phyloP scores from a whole-genome alignment of 1,140 invertebrate species.

The Drosophila nikananu region DNA sequence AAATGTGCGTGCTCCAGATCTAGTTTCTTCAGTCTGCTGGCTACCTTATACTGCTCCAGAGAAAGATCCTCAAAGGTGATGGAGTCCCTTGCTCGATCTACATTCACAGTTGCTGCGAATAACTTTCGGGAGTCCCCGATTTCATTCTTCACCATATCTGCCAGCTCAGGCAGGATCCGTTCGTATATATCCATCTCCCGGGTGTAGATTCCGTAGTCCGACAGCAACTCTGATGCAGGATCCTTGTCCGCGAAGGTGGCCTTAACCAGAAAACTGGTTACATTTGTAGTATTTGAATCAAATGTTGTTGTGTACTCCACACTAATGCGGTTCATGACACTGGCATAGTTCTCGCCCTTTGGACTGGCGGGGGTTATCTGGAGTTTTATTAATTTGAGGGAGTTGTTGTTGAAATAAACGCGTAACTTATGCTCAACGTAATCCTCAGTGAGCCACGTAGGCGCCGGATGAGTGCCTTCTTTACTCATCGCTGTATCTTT shows the following conservation, averaged over 20 bases:
- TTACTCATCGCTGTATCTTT: conserved; percentile 26
- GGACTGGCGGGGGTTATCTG: conserved; percentile 52
- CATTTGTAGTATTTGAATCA: conserved; percentile 7
- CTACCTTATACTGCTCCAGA: conserved; percentile 86
- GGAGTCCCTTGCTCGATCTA: conserved; percentile 56
- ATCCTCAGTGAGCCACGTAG: conserved; percentile 61
- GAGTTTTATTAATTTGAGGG: conserved; percentile 45
- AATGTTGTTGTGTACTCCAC: conserved; percentile 26
- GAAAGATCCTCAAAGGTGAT: conserved; percentile 84
- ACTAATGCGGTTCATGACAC: conserved; percentile 67
- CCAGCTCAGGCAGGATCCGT: conserved; percentile 59
- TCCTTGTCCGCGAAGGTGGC: conserved; percentile 60
- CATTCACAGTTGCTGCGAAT: conserved; percentile 66
- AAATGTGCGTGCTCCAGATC: conserved; percentile 85
- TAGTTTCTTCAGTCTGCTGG: conserved; percentile 86
- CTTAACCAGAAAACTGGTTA: conserved; percentile 59
- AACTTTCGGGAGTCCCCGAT: conserved; percentile 60
- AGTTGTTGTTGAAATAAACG: conserved; percentile 47
- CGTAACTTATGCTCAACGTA: conserved; percentile 63
- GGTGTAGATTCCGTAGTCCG: conserved; percentile 56
- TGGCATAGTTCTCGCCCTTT: conserved; percentile 80
- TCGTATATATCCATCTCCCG: conserved; percentile 76
- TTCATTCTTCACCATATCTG: conserved; percentile 38
- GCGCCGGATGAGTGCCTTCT: conserved; percentile 5
- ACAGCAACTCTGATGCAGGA: conserved; percentile 43